Percentiles rank a stretch among this genome's conserved stretches.
These are phyloP conservation scores for Lytechinus variegatus DNA, from an alignment of 35 echinoderm and acorn worm genomes.

Conservation along the genomic window DNA sequence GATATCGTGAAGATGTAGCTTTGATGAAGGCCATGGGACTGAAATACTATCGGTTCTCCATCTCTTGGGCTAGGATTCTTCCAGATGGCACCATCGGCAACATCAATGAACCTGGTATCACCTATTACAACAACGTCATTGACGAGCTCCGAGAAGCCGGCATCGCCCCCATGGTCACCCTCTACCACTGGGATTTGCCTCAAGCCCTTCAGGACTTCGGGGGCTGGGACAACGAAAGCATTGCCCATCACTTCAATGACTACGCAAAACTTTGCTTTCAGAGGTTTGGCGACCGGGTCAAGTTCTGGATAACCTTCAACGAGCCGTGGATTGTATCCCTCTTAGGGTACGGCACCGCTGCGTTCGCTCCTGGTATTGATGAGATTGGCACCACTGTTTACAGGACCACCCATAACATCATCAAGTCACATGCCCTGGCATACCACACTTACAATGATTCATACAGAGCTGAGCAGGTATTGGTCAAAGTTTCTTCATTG, in stretches of 20 bases:
- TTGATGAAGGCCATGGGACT: conserved; percentile 70
- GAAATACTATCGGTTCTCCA: conserved; percentile 81
- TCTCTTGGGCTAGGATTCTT: conserved; percentile 82
- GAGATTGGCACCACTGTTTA: conserved; percentile 67
- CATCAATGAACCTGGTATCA: conserved; percentile 67
- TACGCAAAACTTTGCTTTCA: conserved; percentile 74
- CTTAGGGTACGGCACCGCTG: conserved; percentile 78
- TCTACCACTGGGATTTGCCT: conserved; percentile 95
- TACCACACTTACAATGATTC: conserved; percentile 72
- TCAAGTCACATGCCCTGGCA: conserved; percentile 76
- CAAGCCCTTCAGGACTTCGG: conserved; percentile 74
- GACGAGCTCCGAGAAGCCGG: conserved; percentile 60
- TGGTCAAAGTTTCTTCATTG: not conserved
- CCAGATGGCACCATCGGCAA: conserved; percentile 74
- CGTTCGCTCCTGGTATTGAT: conserved; percentile 68
- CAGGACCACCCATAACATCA: conserved; percentile 72
- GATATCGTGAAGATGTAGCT: conserved; percentile 52
- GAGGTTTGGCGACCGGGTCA: conserved; percentile 75
- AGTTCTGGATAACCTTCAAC: conserved; percentile 96
- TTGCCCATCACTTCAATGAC: conserved; percentile 75
- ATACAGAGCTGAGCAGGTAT: conserved; percentile 53
- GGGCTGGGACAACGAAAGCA: conserved; percentile 72
- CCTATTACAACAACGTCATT: conserved; percentile 85
- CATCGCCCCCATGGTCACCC: conserved; percentile 80
- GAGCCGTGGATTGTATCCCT: conserved; percentile 93